Evolutionary conservation across 2,113 vertebrate species (phyloP).

Genomic region (Glaucomys volans): DNA sequence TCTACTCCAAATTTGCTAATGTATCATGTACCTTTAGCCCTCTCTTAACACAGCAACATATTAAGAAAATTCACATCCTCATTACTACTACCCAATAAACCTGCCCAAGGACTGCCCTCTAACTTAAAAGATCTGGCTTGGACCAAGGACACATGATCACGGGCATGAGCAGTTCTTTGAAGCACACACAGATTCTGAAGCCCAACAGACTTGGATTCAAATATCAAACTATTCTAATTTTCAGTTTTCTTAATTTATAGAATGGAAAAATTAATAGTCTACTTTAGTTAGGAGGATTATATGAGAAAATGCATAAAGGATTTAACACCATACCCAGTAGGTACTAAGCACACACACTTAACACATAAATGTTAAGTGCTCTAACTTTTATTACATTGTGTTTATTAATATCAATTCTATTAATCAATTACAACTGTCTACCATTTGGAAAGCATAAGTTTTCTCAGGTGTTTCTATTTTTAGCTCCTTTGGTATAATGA

Average conservation of each 20-base stretch:
- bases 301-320: neutral
- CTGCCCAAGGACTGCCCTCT: neutral
- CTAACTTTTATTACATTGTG: neutral
- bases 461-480: slow-evolving; percentile 36
- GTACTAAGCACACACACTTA: neutral
- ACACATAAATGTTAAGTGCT: neutral
- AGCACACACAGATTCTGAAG: neutral
- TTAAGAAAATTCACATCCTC: neutral
- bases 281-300: neutral
- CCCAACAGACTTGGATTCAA: neutral
- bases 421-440: slow-evolving; percentile 14
- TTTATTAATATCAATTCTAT: neutral
- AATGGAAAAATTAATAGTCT: slow-evolving; percentile 8
- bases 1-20: neutral
- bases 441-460: slow-evolving; percentile 41
- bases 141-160: neutral
- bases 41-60: neutral
- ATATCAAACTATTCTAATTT: slow-evolving; percentile 3
- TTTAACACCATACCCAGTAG: neutral
- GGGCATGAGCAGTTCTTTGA: neutral
- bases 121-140: neutral
- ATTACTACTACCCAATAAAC: neutral
- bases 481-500: neutral
- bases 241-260: slow-evolving; percentile 5
- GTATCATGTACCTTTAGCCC: neutral